Base-by-base conservation (phyloP, 1,140 invertebrate species). In the Frieseomelitta varia region DNA sequence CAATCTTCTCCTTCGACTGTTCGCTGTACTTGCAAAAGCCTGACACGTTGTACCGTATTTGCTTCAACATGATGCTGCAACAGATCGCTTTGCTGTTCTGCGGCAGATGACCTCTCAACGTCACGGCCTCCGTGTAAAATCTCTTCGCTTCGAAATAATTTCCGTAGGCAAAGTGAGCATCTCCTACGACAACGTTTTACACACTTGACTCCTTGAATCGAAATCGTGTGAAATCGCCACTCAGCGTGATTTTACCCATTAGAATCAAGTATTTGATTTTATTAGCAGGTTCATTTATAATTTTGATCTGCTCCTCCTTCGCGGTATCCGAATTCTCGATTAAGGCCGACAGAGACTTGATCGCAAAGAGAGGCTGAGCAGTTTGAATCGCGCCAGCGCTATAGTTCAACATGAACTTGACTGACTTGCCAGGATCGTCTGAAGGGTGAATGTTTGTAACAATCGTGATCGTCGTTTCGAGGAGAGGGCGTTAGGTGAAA, bases 401-500 rank as follows among this genome's bases (percentile, higher is more conserved):
- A 21, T 90, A 92, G 27, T 92, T 78, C 27, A 92, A 68, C 30
- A 87, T 74, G 47, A 89, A 91, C 4, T 84, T 15, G 10, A 85
- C 14, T 2, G 87, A 24, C 58, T 82, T 78, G 0, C 83, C 27
- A 11, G n/a, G 34, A 11, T 91, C 76, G 14, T 75, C 90, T 90
- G 81, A 14, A 79, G 21, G 78, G 2, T n/a, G 10, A 47, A n/a
- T 39, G 3, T 1, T 39, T 14, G 34, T 79, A 39, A 79, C 51
- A 27, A 4, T 58, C 1, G 8, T 14, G 4, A 8, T 21, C 30
- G 34, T 69, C 39, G 39, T 47, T 47, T 39, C n/a, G n/a, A 21
- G 8, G 1, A 14, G 6, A 69, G 10, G 39, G 39, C 39, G 6
- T 47, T 47, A 69, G 0, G 1, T 19, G 30, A 53, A 14, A 65